Base-by-base conservation (phyloP, 2,888 invertebrate genomes). In the Stenodema calcarata region DNA sequence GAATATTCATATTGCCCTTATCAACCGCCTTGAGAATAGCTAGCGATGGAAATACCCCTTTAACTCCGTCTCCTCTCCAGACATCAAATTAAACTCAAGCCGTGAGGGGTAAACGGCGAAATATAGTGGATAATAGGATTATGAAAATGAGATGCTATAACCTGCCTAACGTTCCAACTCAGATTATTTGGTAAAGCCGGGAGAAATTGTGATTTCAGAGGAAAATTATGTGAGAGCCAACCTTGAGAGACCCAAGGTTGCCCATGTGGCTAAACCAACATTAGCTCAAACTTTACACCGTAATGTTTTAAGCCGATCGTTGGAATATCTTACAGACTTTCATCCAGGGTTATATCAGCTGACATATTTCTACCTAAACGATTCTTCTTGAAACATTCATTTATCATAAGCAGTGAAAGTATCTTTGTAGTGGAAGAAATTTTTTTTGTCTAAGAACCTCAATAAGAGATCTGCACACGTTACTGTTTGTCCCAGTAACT, bases 101-200 rank as follows among this genome's bases (percentile, higher is more conserved):
- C 23, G n/a, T 73, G 73, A 30, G 4, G 73, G 16, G 30, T 41
- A 41, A 73, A 35, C 35, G 6, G 35, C 73, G 73, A 73, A 73
- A 73, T 73, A 73, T 41, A 73, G 73, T 35, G 73, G 30, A 35
- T 73, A 73, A 73, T 73, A 73, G 73, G 73, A 73, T 73, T 73
- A 73, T 73, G 73, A 41, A 73, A 73, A 73, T 73, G 73, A 73
- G 41, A 73, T 62, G 73, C 18, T 12, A 41, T 73, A 73, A 73
- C 73, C 73, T 73, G 73, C 30, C 35, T 35, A 41, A 73, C 35
- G 73, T 41, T 73, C 41, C 41, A 62, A 62, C 73, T 73, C 16
- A 18, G 73, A n/a, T 73, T 73, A 73, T 73, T 73, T 73, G 35
- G 73, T 16, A 12, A 18, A 41, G 73, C 18, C 35, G 35, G 41